Evolutionary conservation across 2,113 vertebrate genomes (phyloP).

Genomic region (Tenebrosternarchus preto): DNA sequence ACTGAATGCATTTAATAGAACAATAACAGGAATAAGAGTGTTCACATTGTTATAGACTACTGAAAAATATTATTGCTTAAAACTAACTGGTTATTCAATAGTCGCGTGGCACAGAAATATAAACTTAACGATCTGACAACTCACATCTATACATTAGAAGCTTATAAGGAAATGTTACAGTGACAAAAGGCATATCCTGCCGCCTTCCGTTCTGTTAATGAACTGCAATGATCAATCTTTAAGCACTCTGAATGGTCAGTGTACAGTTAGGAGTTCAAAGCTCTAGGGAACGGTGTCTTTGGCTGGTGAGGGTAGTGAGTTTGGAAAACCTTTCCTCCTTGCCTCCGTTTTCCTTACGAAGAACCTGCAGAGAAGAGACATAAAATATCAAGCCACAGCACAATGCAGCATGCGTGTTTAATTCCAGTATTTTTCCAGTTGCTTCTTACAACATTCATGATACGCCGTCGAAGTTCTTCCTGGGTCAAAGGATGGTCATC

Average conservation of each 20-base stretch:
- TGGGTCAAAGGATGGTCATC: conserved; percentile 76
- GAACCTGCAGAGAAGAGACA: conserved; percentile 52
- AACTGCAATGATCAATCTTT: neutral
- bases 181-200: conserved; percentile 30
- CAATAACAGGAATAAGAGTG: conserved; percentile 29
- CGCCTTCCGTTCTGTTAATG: conserved; percentile 42
- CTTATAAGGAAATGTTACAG: neutral
- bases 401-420: no score
- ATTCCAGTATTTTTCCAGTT: neutral
- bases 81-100: neutral
- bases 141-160: neutral
- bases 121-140: neutral
- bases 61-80: neutral
- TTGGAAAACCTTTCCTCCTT: conserved; percentile 58
- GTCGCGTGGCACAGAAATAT: neutral
- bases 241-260: no score
- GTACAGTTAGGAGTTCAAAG: conserved; percentile 35
- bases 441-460: conserved; percentile 69
- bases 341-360: conserved; percentile 54
- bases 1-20: conserved; percentile 34
- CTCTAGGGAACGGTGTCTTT: conserved; percentile 45
- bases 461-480: conserved; percentile 71
- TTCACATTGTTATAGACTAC: no score
- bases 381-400: no score
- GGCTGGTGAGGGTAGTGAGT: conserved; percentile 37